Percentiles rank a stretch among this genome's conserved stretches.
Evolutionary conservation across 2,113 vertebrate species (phyloP).

Genomic region (Eretmochelys imbricata): DNA sequence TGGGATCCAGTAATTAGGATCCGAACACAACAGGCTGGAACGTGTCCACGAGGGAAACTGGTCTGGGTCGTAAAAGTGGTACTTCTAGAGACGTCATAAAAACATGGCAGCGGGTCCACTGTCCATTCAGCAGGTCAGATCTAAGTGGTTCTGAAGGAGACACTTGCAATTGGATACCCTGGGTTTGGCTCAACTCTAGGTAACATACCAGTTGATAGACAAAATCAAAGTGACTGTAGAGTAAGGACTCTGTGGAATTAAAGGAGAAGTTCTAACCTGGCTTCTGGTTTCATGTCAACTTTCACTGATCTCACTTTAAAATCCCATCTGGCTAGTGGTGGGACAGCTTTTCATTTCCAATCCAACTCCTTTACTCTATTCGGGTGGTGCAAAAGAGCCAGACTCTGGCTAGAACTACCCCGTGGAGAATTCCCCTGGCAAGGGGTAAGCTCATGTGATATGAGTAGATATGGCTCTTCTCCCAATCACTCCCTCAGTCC

Average conservation of each 20-base stretch:
- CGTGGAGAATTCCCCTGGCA: not conserved
- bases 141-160: not conserved
- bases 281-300: not conserved
- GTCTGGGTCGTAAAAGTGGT: not conserved
- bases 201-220: not conserved
- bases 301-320: not conserved
- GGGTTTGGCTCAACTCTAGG: not conserved
- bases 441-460: not conserved
- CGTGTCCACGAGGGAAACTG: too few relatives aligned
- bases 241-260: not conserved
- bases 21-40: not conserved
- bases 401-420: not conserved
- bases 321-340: not conserved
- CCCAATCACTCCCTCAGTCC: not conserved
- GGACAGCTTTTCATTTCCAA: not conserved
- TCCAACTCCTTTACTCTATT: fast-evolving
- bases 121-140: not conserved
- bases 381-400: not conserved
- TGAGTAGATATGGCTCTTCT: not conserved
- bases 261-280: not conserved
- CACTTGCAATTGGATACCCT: not conserved
- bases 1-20: not conserved
- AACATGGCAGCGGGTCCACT: too few relatives aligned
- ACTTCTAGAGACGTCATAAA: not conserved
- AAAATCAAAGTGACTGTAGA: not conserved